These are phyloP conservation scores for Batillaria attramentaria DNA, from an alignment of 1,140 invertebrate species.

Conservation along the genomic window DNA sequence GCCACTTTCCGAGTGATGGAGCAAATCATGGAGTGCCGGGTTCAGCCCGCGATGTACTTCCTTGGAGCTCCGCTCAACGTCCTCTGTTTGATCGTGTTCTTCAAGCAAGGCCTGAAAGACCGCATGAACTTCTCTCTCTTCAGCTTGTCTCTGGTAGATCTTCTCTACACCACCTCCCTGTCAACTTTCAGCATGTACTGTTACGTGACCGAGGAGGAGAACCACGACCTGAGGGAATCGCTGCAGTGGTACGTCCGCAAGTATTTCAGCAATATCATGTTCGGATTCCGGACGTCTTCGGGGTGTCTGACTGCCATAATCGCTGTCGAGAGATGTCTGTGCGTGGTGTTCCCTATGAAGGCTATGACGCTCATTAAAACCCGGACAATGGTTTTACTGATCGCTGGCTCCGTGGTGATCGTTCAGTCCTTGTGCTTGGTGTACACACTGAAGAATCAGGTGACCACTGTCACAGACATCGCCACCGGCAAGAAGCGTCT, in stretches of 20 bases:
- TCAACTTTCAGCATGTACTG: neutral
- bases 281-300: neutral
- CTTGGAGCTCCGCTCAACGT: neutral
- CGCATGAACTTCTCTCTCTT: conserved; percentile 17
- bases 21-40: neutral
- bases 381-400: neutral
- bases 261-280: neutral
- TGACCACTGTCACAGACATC: neutral
- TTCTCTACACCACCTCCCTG: neutral
- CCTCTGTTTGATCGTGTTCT: neutral
- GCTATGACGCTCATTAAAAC: neutral
- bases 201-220: neutral
- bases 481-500: neutral
- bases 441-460: neutral
- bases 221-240: neutral
- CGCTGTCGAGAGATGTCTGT: conserved; percentile 1
- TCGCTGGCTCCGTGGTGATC: neutral
- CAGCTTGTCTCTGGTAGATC: neutral
- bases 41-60: neutral
- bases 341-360: neutral
- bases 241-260: neutral
- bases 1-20: too few relatives aligned
- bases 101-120: neutral
- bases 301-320: neutral
- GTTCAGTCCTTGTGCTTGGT: neutral